These are phyloP conservation scores for Pungitius pungitius DNA, from an alignment of 2,113 vertebrate genomes.

Conservation along the genomic window DNA sequence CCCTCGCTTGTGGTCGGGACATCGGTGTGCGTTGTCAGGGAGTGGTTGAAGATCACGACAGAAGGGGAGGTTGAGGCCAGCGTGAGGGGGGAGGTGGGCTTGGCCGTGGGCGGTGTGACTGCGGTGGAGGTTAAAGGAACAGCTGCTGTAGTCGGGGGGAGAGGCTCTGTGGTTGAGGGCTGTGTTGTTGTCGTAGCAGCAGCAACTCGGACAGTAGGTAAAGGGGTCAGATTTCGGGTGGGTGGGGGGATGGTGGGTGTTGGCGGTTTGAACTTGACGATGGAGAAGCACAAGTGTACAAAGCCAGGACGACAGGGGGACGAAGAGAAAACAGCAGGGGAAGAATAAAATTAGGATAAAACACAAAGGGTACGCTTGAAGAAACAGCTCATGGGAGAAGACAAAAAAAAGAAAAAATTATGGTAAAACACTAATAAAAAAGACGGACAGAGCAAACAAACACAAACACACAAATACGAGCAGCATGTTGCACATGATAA, in stretches of 20 bases:
- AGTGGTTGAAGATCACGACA: constrained; percentile 32
- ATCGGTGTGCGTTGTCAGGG: constrained; percentile 34
- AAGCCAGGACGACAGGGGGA: constrained; percentile 10
- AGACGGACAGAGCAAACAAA: constrained; percentile 7
- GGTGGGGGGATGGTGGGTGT: constrained; percentile 69
- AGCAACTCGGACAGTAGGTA: constrained; percentile 40
- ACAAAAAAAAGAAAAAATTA: constrained; percentile 17
- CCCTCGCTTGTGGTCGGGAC: constrained; percentile 1
- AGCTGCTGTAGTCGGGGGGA: constrained; percentile 57
- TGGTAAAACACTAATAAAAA: constrained; percentile 26
- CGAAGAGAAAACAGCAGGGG: constrained; percentile 25
- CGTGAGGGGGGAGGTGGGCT: constrained; percentile 30
- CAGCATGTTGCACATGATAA: constrained; percentile 10
- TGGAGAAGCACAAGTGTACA: constrained; percentile 39
- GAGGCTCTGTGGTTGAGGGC: constrained; percentile 42
- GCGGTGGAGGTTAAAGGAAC: constrained; percentile 25
- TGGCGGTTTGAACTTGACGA: constrained; percentile 72
- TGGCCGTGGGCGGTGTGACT: constrained; percentile 41
- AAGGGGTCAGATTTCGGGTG: constrained; percentile 53
- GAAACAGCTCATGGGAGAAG: constrained; percentile 35
- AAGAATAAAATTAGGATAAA: constrained; percentile 64
- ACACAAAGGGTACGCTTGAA: constrained; percentile 26
- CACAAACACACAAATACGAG: constrained; percentile 8
- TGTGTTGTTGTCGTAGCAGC: constrained; percentile 20
- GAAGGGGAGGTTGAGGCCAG: constrained; percentile 40